Conservation (phyloP, 2,888 invertebrate species). For the Cremastinae sp. region DNA sequence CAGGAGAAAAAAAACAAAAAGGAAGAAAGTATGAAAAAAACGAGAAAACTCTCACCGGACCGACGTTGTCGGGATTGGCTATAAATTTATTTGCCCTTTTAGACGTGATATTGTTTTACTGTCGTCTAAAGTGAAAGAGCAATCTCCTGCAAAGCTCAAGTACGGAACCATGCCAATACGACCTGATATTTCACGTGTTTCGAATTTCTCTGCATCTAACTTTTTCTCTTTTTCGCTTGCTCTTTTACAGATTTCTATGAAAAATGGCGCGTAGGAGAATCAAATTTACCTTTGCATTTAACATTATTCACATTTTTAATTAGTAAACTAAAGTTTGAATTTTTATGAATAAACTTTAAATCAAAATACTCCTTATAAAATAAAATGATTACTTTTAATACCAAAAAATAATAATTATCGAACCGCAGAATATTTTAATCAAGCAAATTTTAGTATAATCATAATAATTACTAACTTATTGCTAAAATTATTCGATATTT, state of each 20-base stretch:
- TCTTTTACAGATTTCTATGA: constrained; percentile 14
- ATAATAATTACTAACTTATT: too few relatives aligned
- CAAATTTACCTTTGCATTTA: constrained; percentile 1
- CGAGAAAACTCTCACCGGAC: constrained; percentile 41
- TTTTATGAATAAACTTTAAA: too few relatives aligned
- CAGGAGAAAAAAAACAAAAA: constrained; percentile 9
- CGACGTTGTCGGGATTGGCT: constrained; percentile 76
- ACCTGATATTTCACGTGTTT: constrained; percentile 24
- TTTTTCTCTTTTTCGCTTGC: constrained; percentile 14
- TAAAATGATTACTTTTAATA: too few relatives aligned
- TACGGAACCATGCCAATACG: constrained; percentile 14
- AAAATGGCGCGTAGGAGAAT: constrained; percentile 21
- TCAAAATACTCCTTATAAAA: too few relatives aligned
- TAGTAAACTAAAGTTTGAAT: neutral
- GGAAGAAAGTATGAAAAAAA: constrained; percentile 9
- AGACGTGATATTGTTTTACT: constrained; percentile 77
- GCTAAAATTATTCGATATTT: too few relatives aligned
- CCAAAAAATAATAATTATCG: too few relatives aligned
- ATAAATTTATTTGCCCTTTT: constrained; percentile 76
- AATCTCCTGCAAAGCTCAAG: constrained; percentile 58
- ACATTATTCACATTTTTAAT: constrained; percentile 7
- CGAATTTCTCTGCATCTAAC: neutral
- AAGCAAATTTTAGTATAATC: too few relatives aligned
- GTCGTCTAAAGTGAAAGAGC: constrained; percentile 70
- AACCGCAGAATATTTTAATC: too few relatives aligned